Evolutionary conservation across 2,888 invertebrate genomes (phyloP), one percentile per base, ranked within the genome.

Genomic region (Synergus umbraculus): DNA sequence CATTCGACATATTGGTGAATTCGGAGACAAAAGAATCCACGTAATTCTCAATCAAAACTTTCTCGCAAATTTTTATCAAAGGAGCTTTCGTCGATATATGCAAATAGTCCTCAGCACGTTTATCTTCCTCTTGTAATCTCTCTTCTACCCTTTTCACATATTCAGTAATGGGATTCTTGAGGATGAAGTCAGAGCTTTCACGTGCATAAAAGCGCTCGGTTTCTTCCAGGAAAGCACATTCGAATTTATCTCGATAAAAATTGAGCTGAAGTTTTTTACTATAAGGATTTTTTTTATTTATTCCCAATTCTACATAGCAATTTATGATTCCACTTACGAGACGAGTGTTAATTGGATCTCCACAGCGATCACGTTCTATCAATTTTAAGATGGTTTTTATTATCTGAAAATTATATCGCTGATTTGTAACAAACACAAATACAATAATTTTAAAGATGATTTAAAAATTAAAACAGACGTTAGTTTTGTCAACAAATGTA

Each of bases 61-160:
- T 94, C 93, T 99, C 99, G 92, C 98, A 98, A 8, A 98, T 97
- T 92, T 96, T 96, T 29, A 97, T 97, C 76, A 99, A 93, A 58
- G 96, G 94, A 79, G 96, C 96, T 89, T 96, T 95, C 0, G 99
- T 99, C 22, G 98, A 98, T 93, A 97, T 97, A 92, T 99, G 98
- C 44, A 99, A 93, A 93, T 99, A 99, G 65, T 97, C 95, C 88
- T 97, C 97, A 44, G 99, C 99, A 49, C 99, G 95, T 83, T 96
- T 95, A 91, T 98, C 96, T 91, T 99, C 99, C 91, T 99, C 99
- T 83, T 96, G 94, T 76, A 99, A 93, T 79, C 99, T 95, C 88
- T 97, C 97, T 89, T 99, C 99, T 4, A 98, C 98, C 95, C 98
- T 98, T 92, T 99, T 98, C 97, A 99, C 97, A 90, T 99, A 99